phyloP scores from a whole-genome alignment of 2,888 invertebrate genomes.

The Hydrotaea cyrtoneurina region DNA sequence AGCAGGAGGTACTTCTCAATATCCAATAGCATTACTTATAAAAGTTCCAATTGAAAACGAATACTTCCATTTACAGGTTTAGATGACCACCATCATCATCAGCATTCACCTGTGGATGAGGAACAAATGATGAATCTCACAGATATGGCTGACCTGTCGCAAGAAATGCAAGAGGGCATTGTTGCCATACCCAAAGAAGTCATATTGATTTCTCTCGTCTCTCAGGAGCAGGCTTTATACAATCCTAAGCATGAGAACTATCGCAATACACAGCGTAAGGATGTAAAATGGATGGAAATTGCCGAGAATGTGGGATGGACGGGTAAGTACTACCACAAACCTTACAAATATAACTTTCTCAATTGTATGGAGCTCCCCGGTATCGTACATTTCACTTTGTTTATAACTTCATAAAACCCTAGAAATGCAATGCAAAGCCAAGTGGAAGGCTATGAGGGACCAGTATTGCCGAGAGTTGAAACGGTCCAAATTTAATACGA shows the following conservation, averaged over 20 bases:
- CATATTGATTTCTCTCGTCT: slow-evolving; percentile 75
- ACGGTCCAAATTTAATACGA: slow-evolving; percentile 74
- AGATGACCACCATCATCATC: slow-evolving; percentile 51
- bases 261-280: slow-evolving; percentile 75
- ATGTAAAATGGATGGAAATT: slow-evolving; percentile 77
- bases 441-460: slow-evolving; percentile 79
- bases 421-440: slow-evolving; percentile 77
- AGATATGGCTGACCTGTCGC: slow-evolving; percentile 69
- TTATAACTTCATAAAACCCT: too few relatives aligned
- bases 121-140: slow-evolving; percentile 70
- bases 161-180: slow-evolving; percentile 70
- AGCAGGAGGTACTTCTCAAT: slow-evolving; percentile 47
- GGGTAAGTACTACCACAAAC: slow-evolving; percentile 71
- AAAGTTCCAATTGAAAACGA: slow-evolving; percentile 19
- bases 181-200: slow-evolving; percentile 74
- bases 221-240: slow-evolving; percentile 77
- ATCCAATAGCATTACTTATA: neutral
- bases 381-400: too few relatives aligned
- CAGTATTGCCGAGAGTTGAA: slow-evolving; percentile 79
- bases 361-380: neutral
- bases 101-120: slow-evolving; percentile 60
- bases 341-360: too few relatives aligned
- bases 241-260: slow-evolving; percentile 78
- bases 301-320: slow-evolving; percentile 76
- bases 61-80: slow-evolving; percentile 38